Percentiles rank a stretch among this genome's conserved stretches.
Evolutionary conservation across 92 coral and sea anemone species (phyloP).

Genomic region (Porites rus): DNA sequence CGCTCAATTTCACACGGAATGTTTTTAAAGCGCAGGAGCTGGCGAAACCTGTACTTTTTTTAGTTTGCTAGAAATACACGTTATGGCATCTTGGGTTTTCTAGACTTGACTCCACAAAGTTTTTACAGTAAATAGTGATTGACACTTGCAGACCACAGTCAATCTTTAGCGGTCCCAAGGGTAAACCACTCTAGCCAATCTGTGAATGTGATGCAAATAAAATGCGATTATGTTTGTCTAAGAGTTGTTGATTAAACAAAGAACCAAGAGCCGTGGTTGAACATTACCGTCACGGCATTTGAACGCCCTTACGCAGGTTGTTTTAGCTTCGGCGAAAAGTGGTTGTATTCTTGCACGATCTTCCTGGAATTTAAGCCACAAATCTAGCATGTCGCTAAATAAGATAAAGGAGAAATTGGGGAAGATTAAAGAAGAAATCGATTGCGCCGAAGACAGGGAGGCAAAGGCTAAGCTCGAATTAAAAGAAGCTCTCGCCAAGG

Average conservation of each 20-base stretch:
- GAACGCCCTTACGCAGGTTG: not conserved
- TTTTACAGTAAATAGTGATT: not conserved
- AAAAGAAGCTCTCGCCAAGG: slow-evolving; percentile 66
- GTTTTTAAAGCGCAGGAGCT: no score
- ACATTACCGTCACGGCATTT: slow-evolving; percentile 25
- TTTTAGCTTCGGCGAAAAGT: not conserved
- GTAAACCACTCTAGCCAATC: slow-evolving; percentile 69
- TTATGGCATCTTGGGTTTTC: no score
- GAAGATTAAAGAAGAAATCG: slow-evolving; percentile 72
- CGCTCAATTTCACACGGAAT: no score
- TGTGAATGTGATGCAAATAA: slow-evolving; percentile 12
- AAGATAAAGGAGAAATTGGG: slow-evolving; percentile 75
- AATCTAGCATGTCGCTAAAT: slow-evolving; percentile 57
- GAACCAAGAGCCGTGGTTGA: slow-evolving; percentile 28
- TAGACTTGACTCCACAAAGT: not conserved
- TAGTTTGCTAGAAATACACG: no score
- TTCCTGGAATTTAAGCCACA: slow-evolving; percentile 32
- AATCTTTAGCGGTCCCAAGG: slow-evolving; percentile 23
- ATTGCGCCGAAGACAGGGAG: slow-evolving; percentile 83
- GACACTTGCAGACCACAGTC: slow-evolving; percentile 18
- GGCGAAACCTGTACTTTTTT: no score
- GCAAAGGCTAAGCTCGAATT: slow-evolving; percentile 52
- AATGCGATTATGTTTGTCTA: slow-evolving; percentile 13
- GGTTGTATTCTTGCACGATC: not conserved
- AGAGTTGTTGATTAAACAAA: slow-evolving; percentile 41